Conservation (phyloP, 2,113 vertebrate species). For the Dipodomys stephensi region DNA sequence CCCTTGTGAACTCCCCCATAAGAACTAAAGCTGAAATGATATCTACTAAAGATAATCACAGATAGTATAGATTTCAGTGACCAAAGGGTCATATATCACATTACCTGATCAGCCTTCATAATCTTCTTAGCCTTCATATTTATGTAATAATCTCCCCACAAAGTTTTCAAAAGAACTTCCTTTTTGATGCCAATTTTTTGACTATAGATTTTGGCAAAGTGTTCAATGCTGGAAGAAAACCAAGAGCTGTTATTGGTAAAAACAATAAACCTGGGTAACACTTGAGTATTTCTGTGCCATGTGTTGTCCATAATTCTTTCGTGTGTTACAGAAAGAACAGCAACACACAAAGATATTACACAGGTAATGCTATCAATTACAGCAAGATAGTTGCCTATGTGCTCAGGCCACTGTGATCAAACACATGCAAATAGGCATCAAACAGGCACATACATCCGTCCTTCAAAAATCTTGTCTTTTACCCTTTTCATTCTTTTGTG, state of each 20-base stretch:
- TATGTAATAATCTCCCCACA: conserved; percentile 98
- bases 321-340: neutral
- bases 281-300: neutral
- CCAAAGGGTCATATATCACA: neutral
- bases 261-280: neutral
- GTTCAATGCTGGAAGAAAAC: conserved; percentile 90
- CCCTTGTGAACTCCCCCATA: too few relatives aligned
- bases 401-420: neutral
- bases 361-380: neutral
- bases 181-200: conserved; percentile 93
- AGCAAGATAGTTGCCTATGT: neutral
- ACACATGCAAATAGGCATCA: too few relatives aligned
- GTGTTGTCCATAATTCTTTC: neutral
- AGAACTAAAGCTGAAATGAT: too few relatives aligned
- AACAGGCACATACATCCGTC: neutral
- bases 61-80: neutral
- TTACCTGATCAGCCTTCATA: conserved; percentile 97
- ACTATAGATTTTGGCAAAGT: conserved; percentile 96
- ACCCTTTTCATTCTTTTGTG: neutral
- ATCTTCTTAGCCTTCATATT: conserved; percentile 96
- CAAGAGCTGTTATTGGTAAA: neutral
- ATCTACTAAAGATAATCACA: neutral
- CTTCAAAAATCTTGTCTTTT: neutral
- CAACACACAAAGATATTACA: neutral
- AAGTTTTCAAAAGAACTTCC: conserved; percentile 93